These are phyloP conservation scores for Hiodon tergisus DNA, from an alignment of 2,113 vertebrate genomes.

Conservation along the genomic window DNA sequence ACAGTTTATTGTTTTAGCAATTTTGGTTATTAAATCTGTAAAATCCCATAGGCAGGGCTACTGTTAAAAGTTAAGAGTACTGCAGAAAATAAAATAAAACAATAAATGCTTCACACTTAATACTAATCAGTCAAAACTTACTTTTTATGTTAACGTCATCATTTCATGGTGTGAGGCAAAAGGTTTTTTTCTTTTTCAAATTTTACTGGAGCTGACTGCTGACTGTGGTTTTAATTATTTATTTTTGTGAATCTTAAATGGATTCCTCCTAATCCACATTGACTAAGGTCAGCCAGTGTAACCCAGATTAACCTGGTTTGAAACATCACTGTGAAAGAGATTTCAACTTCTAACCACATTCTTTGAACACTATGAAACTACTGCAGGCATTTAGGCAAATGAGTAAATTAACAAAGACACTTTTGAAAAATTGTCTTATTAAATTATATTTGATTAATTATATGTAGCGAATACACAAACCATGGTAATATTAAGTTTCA, in stretches of 20 bases:
- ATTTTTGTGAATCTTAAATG: background rate
- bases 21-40: no score
- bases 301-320: conserved; percentile 40
- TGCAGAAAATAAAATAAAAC: no score
- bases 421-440: conserved; percentile 64
- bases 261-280: background rate
- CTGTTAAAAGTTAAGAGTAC: background rate
- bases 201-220: background rate
- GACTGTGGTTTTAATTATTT: background rate
- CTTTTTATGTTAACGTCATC: background rate
- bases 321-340: conserved; percentile 31
- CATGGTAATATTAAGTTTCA: conserved; percentile 48
- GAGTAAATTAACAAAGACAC: conserved; percentile 56
- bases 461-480: conserved; percentile 55
- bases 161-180: conserved; percentile 2
- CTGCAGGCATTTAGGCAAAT: conserved; percentile 56
- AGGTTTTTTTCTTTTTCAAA: background rate
- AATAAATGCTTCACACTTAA: no score
- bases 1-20: no score
- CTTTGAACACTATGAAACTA: conserved; percentile 44
- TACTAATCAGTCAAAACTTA: background rate
- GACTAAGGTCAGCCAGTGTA: conserved; percentile 13
- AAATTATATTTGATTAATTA: conserved; percentile 61
- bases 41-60: background rate
- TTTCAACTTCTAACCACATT: conserved; percentile 47